These are phyloP conservation scores for Netelia fuscicornis DNA, from an alignment of 2,888 invertebrate genomes.

Conservation along the genomic window DNA sequence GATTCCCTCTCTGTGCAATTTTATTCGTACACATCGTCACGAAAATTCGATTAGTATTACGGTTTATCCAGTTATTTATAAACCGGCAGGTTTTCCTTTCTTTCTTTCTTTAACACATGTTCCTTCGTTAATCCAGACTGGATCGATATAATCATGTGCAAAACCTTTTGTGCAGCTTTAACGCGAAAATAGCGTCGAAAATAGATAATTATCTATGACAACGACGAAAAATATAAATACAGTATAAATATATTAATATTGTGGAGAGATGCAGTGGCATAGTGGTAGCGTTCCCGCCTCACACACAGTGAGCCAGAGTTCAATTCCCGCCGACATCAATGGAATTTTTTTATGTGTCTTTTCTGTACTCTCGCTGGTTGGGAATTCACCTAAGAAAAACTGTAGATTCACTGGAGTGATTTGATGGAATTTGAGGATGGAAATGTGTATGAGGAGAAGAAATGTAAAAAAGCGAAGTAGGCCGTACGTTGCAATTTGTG, in stretches of 20 bases:
- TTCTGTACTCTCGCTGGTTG: no score
- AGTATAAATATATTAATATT: not conserved
- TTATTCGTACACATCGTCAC: not conserved
- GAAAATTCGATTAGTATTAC: slow-evolving; percentile 47
- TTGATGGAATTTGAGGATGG: no score
- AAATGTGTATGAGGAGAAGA: no score
- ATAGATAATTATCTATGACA: not conserved
- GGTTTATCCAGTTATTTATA: slow-evolving; percentile 53
- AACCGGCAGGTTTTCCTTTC: slow-evolving; percentile 1
- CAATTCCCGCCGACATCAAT: no score
- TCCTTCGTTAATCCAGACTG: not conserved
- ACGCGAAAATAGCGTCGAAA: slow-evolving; percentile 17
- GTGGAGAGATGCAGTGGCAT: no score
- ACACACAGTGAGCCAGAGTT: no score
- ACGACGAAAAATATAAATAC: slow-evolving; percentile 6
- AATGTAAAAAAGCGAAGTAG: no score
- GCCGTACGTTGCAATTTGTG: no score
- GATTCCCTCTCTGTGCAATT: not conserved
- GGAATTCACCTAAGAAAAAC: no score
- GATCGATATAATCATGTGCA: not conserved
- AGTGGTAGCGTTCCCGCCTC: no score
- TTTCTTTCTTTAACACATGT: not conserved
- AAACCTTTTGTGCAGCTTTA: slow-evolving; percentile 25
- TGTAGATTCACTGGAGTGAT: no score
- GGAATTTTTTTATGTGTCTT: no score